These are phyloP conservation scores for Crocodylus rhombifer DNA, from an alignment of 2,797 vertebrate genomes.

Conservation along the genomic window DNA sequence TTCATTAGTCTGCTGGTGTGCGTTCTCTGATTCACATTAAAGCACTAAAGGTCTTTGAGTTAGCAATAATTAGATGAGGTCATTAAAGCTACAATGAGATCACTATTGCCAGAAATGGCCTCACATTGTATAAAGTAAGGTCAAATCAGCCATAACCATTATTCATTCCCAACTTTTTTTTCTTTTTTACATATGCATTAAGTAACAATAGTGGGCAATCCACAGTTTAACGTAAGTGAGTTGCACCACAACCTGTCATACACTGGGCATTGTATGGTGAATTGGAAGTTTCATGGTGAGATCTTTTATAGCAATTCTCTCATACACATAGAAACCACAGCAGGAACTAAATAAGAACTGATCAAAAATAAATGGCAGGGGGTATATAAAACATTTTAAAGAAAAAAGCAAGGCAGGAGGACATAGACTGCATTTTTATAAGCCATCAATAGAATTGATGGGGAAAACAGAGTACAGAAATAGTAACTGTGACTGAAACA, in stretches of 20 bases:
- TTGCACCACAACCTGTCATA: background rate
- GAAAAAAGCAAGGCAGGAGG: background rate
- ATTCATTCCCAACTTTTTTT: slow-evolving; percentile 58
- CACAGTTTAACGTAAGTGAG: slow-evolving; percentile 30
- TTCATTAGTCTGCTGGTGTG: slow-evolving; percentile 78
- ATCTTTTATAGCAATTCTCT: background rate
- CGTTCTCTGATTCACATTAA: slow-evolving; percentile 76
- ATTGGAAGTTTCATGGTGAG: background rate
- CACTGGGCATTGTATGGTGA: accelerated
- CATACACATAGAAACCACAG: background rate
- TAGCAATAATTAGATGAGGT: slow-evolving; percentile 83
- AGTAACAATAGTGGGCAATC: slow-evolving; percentile 42
- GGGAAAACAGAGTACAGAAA: background rate
- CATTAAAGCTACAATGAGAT: slow-evolving; percentile 82
- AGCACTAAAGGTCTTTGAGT: slow-evolving; percentile 73
- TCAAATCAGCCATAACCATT: slow-evolving; percentile 80
- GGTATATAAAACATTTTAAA: background rate
- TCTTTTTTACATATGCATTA: slow-evolving; percentile 68
- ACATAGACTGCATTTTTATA: background rate
- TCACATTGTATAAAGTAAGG: slow-evolving; percentile 73
- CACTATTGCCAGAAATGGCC: slow-evolving; percentile 76
- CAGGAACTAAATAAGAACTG: background rate
- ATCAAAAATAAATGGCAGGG: background rate
- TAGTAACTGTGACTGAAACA: background rate
- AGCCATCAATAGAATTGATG: background rate